Base-by-base conservation (phyloP, 2,797 vertebrate species). In the Uromys caudimaculatus region DNA sequence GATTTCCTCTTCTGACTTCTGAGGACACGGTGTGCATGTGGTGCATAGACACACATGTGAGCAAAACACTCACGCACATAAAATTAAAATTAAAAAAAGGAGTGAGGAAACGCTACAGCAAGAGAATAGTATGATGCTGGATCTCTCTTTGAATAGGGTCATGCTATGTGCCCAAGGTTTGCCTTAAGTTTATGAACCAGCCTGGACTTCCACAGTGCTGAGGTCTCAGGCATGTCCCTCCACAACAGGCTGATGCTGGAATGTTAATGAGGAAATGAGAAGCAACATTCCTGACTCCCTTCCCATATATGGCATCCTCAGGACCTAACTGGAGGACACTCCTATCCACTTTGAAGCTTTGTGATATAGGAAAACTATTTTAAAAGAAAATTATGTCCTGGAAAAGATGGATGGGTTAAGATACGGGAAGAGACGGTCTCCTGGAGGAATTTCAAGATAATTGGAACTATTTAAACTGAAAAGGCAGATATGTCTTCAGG, bases 381-480 rank as follows among this genome's bases (percentile, higher is more conserved):
- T 11, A 17, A 52, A 41, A 77, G n/a, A 60, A 58, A 75, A 54
- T 9, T 32, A 95, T 41, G 24, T 64, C 52, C 64, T 69, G 58
- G 81, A 91, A 93, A 82, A 78, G 73, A 27, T 32, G n/a, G 14
- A 5, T 79, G 27, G 54, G 58, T 90, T 91, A 89, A 44, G 44
- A 91, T 69, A 90, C 21, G 0, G 29, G 38, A 12, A 21, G 44
- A 7, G 27, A 4, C 4, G 2, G 47, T 75, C 47, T 88, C 35
- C 75, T 29, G 29, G 67, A 82, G 32, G 69, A 91, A 93, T 69
- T 93, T 92, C 85, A 92, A 78, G 11, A 60, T 92, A 89, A 84
- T 17, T 84, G 44, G 21, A 71, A 93, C 50, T 32, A 85, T 64
- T 92, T 93, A 90, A 91, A 95, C 32, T 67, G 19, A 91, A 96